These are phyloP conservation scores for Dolichomitus sp. DNA, from an alignment of 2,888 invertebrate species.

Conservation along the genomic window DNA sequence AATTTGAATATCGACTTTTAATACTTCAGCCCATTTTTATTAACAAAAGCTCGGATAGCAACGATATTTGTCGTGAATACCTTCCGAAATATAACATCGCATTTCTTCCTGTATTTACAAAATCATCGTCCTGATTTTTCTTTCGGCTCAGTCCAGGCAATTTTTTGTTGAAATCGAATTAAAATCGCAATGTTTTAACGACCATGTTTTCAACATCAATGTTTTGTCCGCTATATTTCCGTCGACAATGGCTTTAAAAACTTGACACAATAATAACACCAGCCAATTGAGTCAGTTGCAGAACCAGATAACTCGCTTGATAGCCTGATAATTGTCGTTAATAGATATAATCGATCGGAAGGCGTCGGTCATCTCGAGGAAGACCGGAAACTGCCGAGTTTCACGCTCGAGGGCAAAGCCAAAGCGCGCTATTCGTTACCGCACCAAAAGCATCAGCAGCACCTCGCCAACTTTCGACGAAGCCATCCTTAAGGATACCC, in stretches of 20 bases:
- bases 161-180: background rate
- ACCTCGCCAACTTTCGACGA: conserved; percentile 53
- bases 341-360: conserved; percentile 14
- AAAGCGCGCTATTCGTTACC: conserved; percentile 53
- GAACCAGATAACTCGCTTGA: background rate
- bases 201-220: too few species aligned
- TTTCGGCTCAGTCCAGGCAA: too few species aligned
- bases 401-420: conserved; percentile 38
- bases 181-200: too few species aligned
- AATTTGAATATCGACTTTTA: background rate
- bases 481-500: conserved; percentile 63
- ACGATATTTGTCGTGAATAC: too few species aligned
- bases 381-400: conserved; percentile 41
- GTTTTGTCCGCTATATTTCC: background rate
- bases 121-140: too few species aligned
- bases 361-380: conserved; percentile 25
- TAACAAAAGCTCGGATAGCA: too few species aligned
- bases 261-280: background rate
- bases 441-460: conserved; percentile 13
- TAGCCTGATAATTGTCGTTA: conserved; percentile 19
- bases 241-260: background rate
- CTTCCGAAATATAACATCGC: too few species aligned
- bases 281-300: background rate
- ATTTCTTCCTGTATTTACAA: too few species aligned
- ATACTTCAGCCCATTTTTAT: background rate